Evolutionary conservation across 2,113 vertebrate species (phyloP), one percentile per base, ranked within the genome.

Genomic region (Ploceus nigricollis): DNA sequence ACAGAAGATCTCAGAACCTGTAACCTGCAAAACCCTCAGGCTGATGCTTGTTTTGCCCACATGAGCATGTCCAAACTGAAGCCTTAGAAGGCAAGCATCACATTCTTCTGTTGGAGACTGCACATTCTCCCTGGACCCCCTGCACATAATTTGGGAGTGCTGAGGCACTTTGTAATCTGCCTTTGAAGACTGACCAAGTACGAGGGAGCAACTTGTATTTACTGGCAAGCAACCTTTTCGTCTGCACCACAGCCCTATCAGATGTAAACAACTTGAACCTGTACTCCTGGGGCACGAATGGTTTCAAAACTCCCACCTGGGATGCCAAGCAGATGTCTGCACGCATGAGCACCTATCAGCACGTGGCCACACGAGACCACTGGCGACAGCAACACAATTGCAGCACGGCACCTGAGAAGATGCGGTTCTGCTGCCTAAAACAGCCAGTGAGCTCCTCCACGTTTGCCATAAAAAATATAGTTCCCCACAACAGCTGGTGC

Each of bases 361-460:
- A 53, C 0, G 0, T 9, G 45, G 47, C 48, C n/a, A 8, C 2
- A 5, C 0, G 3, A 61, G 57, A 75, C 7, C 54, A 23, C 35
- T 7, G 66, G 28, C 16, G 33, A 40, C 2, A 65, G 53, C 45
- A 51, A 21, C 0, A 45, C 4, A 5, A 20, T 23, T 44, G 65
- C 39, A 83, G 68, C 30, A 19, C 0, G 0, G 44, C 25, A 24
- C 20, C n/a, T 15, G 25, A 89, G 60, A 64, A 81, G 42, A 22
- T 1, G 1, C 2, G 5, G 18, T 51, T 56, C 51, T 48, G 69
- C 73, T 91, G 22, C n/a, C 63, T 30, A 24, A 82, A 76, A 70
- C 4, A 23, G 70, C 48, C 30, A n/a, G 7, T 0, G 9, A 72
- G 15, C 27, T 78, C 51, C 40, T 71, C 35, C n/a, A 40, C 0